phyloP scores from a whole-genome alignment of 1,140 invertebrate genomes.

The Drosophila pruinosa region DNA sequence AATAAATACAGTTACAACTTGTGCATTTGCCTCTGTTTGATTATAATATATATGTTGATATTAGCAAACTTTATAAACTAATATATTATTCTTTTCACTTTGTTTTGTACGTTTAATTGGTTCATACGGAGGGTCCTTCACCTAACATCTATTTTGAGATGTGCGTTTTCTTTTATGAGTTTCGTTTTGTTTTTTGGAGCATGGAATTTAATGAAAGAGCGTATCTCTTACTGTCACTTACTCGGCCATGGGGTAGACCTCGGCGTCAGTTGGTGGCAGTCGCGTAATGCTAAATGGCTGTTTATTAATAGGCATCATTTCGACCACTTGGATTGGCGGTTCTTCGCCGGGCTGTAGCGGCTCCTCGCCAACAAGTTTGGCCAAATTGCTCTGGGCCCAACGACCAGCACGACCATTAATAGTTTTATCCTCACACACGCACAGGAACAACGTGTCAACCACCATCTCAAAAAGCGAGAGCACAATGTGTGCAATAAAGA shows the following conservation, averaged over 20 bases:
- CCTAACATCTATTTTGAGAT: conserved; percentile 42
- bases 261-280: conserved; percentile 53
- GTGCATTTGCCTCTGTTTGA: conserved; percentile 47
- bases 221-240: conserved; percentile 32
- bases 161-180: conserved; percentile 52
- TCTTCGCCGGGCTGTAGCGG: conserved; percentile 77
- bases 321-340: conserved; percentile 73
- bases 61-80: conserved; percentile 16
- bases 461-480: conserved; percentile 98
- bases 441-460: conserved; percentile 96
- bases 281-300: conserved; percentile 79
- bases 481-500: conserved; percentile 96
- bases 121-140: conserved; percentile 26
- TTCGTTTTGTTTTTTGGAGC: conserved; percentile 4
- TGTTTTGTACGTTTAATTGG: conserved; percentile 46
- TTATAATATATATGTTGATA: conserved; percentile 37
- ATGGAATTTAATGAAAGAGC: conserved; percentile 16
- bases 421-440: conserved; percentile 94
- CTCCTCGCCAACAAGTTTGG: conserved; percentile 85
- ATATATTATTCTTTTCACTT: neutral
- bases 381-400: conserved; percentile 87
- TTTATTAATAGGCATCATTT: conserved; percentile 82
- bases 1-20: conserved; percentile 63
- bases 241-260: conserved; percentile 65
- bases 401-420: conserved; percentile 86